Evolutionary conservation across 2,113 vertebrate genomes (phyloP), one percentile per base, ranked within the genome.

Genomic region (Callionymus lyra): DNA sequence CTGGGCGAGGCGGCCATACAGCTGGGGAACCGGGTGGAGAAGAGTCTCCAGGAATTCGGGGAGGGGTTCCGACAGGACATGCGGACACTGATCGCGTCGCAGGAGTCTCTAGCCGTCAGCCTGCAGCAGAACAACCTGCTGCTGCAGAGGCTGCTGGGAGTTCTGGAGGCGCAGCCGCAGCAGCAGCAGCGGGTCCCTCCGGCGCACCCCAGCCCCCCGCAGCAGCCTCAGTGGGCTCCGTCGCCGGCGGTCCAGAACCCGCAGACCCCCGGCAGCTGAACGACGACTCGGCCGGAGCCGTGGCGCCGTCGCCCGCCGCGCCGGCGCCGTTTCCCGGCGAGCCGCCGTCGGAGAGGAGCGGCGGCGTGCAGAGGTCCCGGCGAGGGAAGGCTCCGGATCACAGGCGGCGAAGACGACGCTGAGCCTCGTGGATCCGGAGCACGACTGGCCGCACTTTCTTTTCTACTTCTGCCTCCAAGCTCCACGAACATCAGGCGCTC

Each of bases 111-210:
- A 42, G 82, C 82, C 15, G 50, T 72, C 52, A 86, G 85, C 68
- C 55, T 87, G 12, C 84, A 86, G 67, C 86, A 87, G 59, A 87
- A 87, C 73, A 87, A 87, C 47, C 59, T 86, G 34, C 82, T 87
- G 9, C 57, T 87, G 59, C 85, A 87, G 55, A 82, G 83, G 66
- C 72, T 87, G 13, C 56, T 87, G 50, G 81, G 78, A 42, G 81
- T 87, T 39, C 82, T 87, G 2, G 86, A 87, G 47, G 79, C 79
- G 34, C 86, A 87, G 62, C 79, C 61, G 5, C 72, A 74, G 44
- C 74, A 76, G 15, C 73, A 79, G 13, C 73, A 79, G 31, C 68
- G 67, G 12, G 52, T 50, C 16, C 77, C 67, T 48, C 73, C 62
- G 50, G 47, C 50, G 13, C 72, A 74, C 19, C 63, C 19, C 63